Evolutionary conservation across 2,888 invertebrate genomes (phyloP), one percentile per base, ranked within the genome.

Genomic region (Tineola bisselliella): DNA sequence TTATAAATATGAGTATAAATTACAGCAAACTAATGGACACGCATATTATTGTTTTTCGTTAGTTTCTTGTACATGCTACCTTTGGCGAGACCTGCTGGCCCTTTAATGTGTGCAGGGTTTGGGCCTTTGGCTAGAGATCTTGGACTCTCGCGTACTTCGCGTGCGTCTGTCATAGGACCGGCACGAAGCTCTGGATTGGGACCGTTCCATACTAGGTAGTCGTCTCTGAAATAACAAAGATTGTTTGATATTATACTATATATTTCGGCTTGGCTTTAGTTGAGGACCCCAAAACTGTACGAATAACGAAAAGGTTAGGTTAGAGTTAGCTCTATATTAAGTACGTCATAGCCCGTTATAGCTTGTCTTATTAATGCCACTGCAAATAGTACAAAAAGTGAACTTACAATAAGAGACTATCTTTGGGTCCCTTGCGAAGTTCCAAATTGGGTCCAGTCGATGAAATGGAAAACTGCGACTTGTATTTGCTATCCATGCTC

Each of bases 141-240:
- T 0, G 88, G 80, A 0, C 81, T 84, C 31, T 84, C 71, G 65
- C 92, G 88, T 1, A 90, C 84, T 1, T 93, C 92, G 61, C 81
- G 80, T 0, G 88, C 84, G 0, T 86, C 52, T 33, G 76, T 74
- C 62, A 81, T 76, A n/a, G 82, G 75, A 0, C 90, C 90, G 25
- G 77, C 76, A 8, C 88, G 78, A 13, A 91, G 77, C 59, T 88
- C 88, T 0, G 91, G 90, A 76, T 94, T 92, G 0, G 94, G 92
- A 0, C 95, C 95, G 65, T 92, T 92, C 94, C 95, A 95, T 4
- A 94, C 91, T 59, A 94, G 89, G 72, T 95, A 95, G 71, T 95
- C 94, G 64, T 91, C 91, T 62, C 94, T 95, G 71, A 52, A 54
- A 61, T 77, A 70, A 62, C 8, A 6, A 43, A 5, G 43, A 43